Percentiles rank a stretch among this genome's conserved stretches.
These are phyloP conservation scores for Dione juno DNA, from an alignment of 2,888 invertebrate species.

Conservation along the genomic window DNA sequence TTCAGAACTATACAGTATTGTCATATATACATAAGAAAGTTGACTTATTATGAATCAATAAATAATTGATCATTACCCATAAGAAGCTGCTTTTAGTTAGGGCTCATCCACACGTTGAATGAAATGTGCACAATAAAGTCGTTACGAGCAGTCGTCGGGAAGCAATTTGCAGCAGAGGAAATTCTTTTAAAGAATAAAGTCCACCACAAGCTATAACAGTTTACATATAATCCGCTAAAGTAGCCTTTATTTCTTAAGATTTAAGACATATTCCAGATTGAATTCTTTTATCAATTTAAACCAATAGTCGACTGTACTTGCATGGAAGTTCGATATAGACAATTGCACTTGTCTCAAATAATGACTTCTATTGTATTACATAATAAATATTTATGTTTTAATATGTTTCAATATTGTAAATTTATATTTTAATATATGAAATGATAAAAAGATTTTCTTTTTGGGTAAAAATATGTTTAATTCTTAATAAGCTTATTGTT, in stretches of 20 bases:
- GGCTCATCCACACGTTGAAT: constrained; percentile 44
- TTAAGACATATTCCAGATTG: constrained; percentile 25
- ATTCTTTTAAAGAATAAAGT: constrained; percentile 52
- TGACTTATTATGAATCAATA: background rate
- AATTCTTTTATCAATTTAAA: constrained; percentile 22
- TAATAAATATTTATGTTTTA: constrained; percentile 33
- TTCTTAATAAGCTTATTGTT: no score
- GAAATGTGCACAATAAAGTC: constrained; percentile 56
- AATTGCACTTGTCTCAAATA: constrained; percentile 41
- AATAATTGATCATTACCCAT: constrained; percentile 25
- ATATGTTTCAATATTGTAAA: constrained; percentile 31
- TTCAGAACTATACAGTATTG: no score
- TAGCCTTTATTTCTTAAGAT: background rate
- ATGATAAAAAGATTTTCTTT: background rate
- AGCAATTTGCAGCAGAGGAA: constrained; percentile 58
- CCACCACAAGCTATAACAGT: constrained; percentile 30
- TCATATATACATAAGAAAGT: background rate
- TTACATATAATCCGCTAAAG: constrained; percentile 7
- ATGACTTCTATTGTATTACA: constrained; percentile 35
- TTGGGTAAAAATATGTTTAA: no score
- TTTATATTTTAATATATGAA: background rate
- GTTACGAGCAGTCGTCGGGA: constrained; percentile 57
- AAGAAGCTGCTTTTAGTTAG: constrained; percentile 32
- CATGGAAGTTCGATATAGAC: constrained; percentile 37
- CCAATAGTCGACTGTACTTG: constrained; percentile 28